These are phyloP conservation scores for Drosophila rufa DNA, from an alignment of 1,140 invertebrate genomes.

Conservation along the genomic window DNA sequence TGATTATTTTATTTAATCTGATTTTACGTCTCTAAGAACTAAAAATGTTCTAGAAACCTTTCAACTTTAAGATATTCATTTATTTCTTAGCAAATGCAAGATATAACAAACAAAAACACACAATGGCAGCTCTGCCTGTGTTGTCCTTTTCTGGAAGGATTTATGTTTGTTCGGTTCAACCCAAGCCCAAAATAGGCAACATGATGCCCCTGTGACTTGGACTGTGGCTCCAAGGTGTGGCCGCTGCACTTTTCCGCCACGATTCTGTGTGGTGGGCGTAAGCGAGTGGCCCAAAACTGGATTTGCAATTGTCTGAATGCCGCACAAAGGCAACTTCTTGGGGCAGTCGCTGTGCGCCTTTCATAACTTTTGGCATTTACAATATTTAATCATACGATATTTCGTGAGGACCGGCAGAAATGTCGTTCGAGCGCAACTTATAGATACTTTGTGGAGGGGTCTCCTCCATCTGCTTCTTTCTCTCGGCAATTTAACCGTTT, in stretches of 20 bases:
- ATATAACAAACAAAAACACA: neutral
- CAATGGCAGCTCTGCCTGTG: neutral
- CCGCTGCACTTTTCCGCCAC: slow-evolving; percentile 34
- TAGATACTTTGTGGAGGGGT: slow-evolving; percentile 49
- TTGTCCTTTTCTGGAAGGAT: slow-evolving; percentile 23
- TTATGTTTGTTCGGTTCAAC: slow-evolving; percentile 7
- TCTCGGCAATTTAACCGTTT: slow-evolving; percentile 65
- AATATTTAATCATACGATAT: slow-evolving; percentile 77
- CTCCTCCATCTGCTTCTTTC: slow-evolving; percentile 36
- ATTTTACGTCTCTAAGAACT: too few relatives aligned
- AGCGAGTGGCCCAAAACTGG: slow-evolving; percentile 33
- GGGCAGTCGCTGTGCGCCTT: slow-evolving; percentile 26
- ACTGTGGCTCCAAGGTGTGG: slow-evolving; percentile 44
- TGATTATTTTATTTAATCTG: too few relatives aligned
- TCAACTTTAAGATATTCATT: neutral
- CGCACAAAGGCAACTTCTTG: slow-evolving; percentile 22
- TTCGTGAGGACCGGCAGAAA: slow-evolving; percentile 56
- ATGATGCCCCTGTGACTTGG: slow-evolving; percentile 49
- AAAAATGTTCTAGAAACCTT: too few relatives aligned
- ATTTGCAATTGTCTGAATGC: slow-evolving; percentile 20
- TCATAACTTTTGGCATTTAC: slow-evolving; percentile 75
- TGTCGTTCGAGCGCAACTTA: slow-evolving; percentile 60
- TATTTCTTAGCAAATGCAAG: too few relatives aligned
- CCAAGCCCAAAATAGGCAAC: slow-evolving; percentile 37
- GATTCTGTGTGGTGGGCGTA: slow-evolving; percentile 31